These are phyloP conservation scores for Heptranchias perlo DNA, from an alignment of 2,113 vertebrate species.

Conservation along the genomic window DNA sequence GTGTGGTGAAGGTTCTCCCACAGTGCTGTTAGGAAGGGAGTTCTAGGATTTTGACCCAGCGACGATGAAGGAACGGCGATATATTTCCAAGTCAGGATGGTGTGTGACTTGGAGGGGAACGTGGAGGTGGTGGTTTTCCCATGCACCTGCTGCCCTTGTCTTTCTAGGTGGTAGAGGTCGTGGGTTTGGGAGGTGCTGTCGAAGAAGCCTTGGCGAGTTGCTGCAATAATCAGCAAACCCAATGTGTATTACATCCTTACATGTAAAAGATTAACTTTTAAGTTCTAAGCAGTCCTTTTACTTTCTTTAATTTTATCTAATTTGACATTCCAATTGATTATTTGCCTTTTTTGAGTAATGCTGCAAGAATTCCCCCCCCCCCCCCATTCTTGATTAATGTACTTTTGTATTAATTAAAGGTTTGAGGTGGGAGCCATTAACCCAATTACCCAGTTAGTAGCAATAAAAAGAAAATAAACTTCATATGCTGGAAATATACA, in stretches of 20 bases:
- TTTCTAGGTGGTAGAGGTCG: no score
- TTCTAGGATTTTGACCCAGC: no score
- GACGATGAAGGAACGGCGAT: no score
- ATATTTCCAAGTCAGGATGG: no score
- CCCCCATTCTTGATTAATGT: background rate
- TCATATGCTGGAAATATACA: background rate
- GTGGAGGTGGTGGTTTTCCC: no score
- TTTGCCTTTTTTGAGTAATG: background rate
- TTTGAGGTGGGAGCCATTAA: background rate
- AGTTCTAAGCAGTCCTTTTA: background rate
- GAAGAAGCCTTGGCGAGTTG: no score
- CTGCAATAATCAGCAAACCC: no score
- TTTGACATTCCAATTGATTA: background rate
- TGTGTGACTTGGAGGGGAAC: no score
- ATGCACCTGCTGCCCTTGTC: no score
- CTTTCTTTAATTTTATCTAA: background rate
- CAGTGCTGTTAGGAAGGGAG: no score
- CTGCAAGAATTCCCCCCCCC: background rate
- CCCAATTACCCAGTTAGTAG: background rate
- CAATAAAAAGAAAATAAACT: background rate
- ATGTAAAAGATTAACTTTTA: background rate
- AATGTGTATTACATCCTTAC: background rate
- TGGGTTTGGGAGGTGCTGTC: no score
- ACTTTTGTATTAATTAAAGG: background rate
- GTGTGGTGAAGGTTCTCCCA: no score